Percentiles rank a stretch among this genome's conserved stretches.
Conservation (phyloP, 2,797 vertebrate species). For the Taenioides sp. region DNA sequence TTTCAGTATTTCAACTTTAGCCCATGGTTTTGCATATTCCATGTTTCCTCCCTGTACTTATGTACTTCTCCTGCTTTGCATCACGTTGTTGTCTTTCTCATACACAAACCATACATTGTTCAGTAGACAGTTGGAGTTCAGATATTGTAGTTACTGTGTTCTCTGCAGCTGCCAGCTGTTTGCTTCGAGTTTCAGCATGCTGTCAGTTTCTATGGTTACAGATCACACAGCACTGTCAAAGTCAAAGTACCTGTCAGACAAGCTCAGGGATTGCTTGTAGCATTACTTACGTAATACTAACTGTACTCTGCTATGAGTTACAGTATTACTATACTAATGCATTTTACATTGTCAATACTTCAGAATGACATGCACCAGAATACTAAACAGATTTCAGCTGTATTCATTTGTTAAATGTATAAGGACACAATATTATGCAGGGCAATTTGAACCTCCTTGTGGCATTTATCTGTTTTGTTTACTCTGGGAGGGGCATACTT, state of each 20-base stretch:
- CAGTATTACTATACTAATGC: not conserved
- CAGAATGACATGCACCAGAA: too few relatives aligned
- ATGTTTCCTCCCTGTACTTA: not conserved
- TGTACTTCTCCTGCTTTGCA: not conserved
- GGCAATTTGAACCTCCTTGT: not conserved
- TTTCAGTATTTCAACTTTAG: not conserved
- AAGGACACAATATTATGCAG: too few relatives aligned
- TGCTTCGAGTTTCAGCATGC: not conserved
- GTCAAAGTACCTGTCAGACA: not conserved
- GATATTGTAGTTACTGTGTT: not conserved
- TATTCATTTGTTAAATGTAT: too few relatives aligned
- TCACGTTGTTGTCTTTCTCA: not conserved
- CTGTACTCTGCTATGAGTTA: not conserved
- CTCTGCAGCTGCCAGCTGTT: too few relatives aligned
- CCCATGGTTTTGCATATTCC: not conserved
- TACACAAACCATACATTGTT: not conserved
- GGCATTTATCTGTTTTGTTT: not conserved
- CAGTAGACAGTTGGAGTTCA: not conserved
- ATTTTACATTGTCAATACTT: too few relatives aligned
- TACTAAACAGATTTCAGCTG: too few relatives aligned
- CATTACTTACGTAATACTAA: not conserved
- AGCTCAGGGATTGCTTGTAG: not conserved
- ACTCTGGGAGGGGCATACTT: not conserved
- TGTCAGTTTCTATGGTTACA: constrained; percentile 6
- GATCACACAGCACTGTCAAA: not conserved